Conservation (phyloP, 2,113 vertebrate species). For the Mystacornis crossleyi region DNA sequence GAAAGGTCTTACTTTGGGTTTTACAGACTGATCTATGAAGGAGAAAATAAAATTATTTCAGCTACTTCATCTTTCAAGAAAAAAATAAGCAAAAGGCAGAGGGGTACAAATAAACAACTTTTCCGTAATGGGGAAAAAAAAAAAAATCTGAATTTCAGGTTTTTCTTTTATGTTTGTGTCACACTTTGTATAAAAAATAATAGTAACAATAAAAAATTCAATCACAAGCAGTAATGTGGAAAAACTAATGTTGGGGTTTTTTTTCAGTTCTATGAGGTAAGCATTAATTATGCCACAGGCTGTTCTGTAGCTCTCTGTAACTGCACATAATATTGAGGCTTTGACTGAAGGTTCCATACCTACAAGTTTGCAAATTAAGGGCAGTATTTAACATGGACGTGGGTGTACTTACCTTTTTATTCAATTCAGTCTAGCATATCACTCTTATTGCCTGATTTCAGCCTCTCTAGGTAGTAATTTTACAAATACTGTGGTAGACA, state of each 20-base stretch:
- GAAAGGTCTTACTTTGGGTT: not conserved
- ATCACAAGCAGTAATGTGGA: not conserved
- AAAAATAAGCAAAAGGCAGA: not conserved
- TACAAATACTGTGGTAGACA: not conserved
- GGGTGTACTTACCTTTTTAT: not conserved
- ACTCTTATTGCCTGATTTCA: not conserved
- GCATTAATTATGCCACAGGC: not conserved
- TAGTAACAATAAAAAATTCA: not conserved
- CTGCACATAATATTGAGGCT: not conserved
- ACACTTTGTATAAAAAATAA: not conserved
- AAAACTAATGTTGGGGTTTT: accelerated
- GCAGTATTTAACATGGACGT: not conserved
- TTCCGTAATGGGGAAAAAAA: not conserved
- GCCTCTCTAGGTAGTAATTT: not conserved
- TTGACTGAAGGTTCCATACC: not conserved
- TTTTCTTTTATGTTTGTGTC: not conserved
- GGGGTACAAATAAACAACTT: not conserved
- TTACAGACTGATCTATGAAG: not conserved
- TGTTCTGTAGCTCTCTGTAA: not conserved
- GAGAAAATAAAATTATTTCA: not conserved
- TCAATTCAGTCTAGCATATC: not conserved
- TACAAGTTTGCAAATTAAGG: not conserved
- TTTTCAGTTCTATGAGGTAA: not conserved
- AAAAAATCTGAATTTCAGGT: not conserved
- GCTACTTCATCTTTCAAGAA: not conserved